Conservation (phyloP, 1,140 invertebrate genomes). For the Drosophila sucinea region DNA sequence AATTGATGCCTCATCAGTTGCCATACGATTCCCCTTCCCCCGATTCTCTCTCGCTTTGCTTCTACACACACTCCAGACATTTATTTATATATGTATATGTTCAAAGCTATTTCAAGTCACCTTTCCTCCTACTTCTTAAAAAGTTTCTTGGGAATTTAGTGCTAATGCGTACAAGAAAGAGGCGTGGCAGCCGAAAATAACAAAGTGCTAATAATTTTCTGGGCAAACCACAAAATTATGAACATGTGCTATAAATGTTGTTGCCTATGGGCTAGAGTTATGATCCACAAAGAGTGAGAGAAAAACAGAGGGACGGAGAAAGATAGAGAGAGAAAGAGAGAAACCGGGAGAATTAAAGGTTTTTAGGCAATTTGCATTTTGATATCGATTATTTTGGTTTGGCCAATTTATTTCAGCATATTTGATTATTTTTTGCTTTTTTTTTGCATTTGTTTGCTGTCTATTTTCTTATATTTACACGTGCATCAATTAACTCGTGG, state of each 20-base stretch:
- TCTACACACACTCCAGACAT: background rate
- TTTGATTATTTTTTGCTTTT: slow-evolving; percentile 44
- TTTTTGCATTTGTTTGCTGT: slow-evolving; percentile 8
- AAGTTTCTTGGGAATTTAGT: slow-evolving; percentile 46
- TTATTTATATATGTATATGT: background rate
- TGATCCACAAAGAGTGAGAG: background rate
- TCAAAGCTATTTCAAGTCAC: slow-evolving; percentile 5
- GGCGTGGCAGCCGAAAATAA: slow-evolving; percentile 70
- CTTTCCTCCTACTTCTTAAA: background rate
- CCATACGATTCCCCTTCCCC: background rate
- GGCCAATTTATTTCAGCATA: slow-evolving; percentile 36
- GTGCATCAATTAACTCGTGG: slow-evolving; percentile 68
- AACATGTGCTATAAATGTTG: slow-evolving; percentile 40
- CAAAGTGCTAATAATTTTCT: slow-evolving; percentile 78
- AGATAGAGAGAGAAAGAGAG: background rate
- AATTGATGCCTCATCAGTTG: background rate
- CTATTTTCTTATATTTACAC: slow-evolving; percentile 48
- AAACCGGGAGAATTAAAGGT: background rate
- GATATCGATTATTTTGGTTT: slow-evolving; percentile 11
- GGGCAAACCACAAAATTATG: slow-evolving; percentile 55
- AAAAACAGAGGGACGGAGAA: background rate
- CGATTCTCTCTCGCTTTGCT: background rate
- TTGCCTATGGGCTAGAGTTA: slow-evolving; percentile 28
- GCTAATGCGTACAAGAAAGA: slow-evolving; percentile 77
- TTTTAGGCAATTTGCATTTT: slow-evolving; percentile 50